These are phyloP conservation scores for Ceratina australensis DNA, from an alignment of 1,140 invertebrate genomes.

Conservation along the genomic window DNA sequence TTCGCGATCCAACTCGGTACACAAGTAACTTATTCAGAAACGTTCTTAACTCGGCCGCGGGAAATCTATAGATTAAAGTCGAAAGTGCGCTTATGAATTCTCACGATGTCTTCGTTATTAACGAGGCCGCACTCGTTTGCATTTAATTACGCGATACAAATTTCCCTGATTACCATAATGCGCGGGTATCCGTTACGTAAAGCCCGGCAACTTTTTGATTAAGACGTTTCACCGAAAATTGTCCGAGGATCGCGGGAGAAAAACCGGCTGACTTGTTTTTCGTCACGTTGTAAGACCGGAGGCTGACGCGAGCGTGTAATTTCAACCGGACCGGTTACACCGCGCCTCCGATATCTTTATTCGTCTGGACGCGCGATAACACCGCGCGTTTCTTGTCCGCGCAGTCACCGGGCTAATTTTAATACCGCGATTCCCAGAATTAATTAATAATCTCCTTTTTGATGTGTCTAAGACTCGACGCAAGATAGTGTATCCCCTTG, in stretches of 20 bases:
- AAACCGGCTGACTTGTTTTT: slow-evolving; percentile 45
- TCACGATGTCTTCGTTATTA: not conserved
- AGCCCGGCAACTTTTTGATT: slow-evolving; percentile 27
- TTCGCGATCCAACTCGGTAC: not conserved
- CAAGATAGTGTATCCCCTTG: too few species aligned
- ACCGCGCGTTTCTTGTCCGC: not conserved
- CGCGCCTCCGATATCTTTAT: slow-evolving; percentile 45
- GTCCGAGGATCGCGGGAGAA: slow-evolving; percentile 10
- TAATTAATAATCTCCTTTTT: not conserved
- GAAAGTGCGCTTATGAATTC: slow-evolving; percentile 1
- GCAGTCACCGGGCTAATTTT: slow-evolving; percentile 2
- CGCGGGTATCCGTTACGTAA: slow-evolving; percentile 5
- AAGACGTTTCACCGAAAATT: slow-evolving; percentile 53
- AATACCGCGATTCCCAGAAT: not conserved
- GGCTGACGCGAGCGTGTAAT: slow-evolving; percentile 9
- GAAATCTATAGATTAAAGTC: not conserved
- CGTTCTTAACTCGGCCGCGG: not conserved
- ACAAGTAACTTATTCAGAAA: slow-evolving; percentile 2
- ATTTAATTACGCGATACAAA: slow-evolving; percentile 23
- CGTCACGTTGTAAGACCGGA: slow-evolving; percentile 44
- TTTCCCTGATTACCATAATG: slow-evolving; percentile 13
- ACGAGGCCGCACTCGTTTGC: slow-evolving; percentile 23
- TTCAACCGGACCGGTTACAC: slow-evolving; percentile 19
- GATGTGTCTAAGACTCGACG: not conserved
- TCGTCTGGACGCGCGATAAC: not conserved